Evolutionary conservation across 1,140 invertebrate species (phyloP).

Genomic region (Pteromalus puparum): DNA sequence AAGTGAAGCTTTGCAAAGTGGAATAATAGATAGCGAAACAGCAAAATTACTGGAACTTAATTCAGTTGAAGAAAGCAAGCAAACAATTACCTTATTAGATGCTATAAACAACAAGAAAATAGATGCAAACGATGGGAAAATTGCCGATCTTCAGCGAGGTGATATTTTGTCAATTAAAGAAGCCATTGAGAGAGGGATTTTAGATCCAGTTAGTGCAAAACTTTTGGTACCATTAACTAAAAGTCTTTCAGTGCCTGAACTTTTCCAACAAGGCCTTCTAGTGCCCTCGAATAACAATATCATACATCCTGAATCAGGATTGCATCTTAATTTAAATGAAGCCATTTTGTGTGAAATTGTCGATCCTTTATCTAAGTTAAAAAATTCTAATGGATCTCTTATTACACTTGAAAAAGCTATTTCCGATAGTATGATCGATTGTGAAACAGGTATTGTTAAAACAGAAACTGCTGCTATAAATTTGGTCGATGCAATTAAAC

Average conservation of each 20-base stretch:
- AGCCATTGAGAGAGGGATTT: constrained; percentile 88
- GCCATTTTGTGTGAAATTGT: constrained; percentile 92
- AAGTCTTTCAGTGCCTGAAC: constrained; percentile 87
- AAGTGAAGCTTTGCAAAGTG: constrained; percentile 83
- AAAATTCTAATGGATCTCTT: constrained; percentile 77
- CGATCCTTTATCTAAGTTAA: constrained; percentile 82
- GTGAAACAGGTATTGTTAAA: constrained; percentile 83
- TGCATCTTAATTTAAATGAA: constrained; percentile 84
- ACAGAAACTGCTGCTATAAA: constrained; percentile 80
- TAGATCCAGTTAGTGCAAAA: constrained; percentile 87
- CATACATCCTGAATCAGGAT: constrained; percentile 92
- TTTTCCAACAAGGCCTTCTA: constrained; percentile 89
- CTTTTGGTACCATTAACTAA: constrained; percentile 88
- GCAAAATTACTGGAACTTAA: constrained; percentile 80
- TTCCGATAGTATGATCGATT: constrained; percentile 84
- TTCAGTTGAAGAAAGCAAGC: constrained; percentile 60
- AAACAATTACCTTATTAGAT: constrained; percentile 78
- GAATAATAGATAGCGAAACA: constrained; percentile 85
- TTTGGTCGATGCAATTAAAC: constrained; percentile 27
- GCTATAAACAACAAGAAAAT: constrained; percentile 86
- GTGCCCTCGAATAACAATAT: constrained; percentile 87
- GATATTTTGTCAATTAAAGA: constrained; percentile 87
- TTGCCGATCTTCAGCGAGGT: constrained; percentile 89
- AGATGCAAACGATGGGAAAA: constrained; percentile 84
- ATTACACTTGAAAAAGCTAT: constrained; percentile 89